A percentile compares a stretch with the other conserved stretches of the same genome.
phyloP scores from a whole-genome alignment of 2,888 invertebrate species.

The Chydorus sphaericus region DNA sequence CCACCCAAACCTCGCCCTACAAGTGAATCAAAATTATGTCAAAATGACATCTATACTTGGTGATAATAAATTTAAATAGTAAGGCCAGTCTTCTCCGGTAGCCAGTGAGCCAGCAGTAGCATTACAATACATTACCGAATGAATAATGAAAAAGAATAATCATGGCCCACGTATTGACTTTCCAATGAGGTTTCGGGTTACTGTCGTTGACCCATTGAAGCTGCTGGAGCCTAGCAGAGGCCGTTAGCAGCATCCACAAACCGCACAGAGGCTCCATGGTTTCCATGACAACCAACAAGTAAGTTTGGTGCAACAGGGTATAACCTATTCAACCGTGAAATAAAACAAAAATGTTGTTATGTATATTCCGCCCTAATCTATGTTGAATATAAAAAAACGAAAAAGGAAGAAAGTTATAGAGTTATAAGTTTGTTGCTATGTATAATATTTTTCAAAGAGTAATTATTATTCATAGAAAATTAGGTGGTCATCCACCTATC shows the following conservation, averaged over 20 bases:
- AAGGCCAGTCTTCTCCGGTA: no score
- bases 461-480: no score
- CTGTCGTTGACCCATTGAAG: neutral
- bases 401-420: no score
- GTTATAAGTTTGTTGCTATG: no score
- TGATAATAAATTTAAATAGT: neutral
- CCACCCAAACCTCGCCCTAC: slow-evolving; percentile 9
- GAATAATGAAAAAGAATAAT: slow-evolving; percentile 11
- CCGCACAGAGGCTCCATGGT: slow-evolving; percentile 5
- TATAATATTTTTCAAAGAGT: no score
- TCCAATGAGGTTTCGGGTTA: neutral
- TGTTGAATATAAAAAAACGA: neutral
- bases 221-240: neutral
- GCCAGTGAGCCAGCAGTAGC: neutral
- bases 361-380: neutral
- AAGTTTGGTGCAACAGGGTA: slow-evolving; percentile 1
- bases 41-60: no score
- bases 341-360: neutral
- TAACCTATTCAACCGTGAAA: neutral
- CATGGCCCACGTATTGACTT: slow-evolving; percentile 12
- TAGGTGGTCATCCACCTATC: no score
- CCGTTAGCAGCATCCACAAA: slow-evolving; percentile 12
- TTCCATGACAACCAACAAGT: slow-evolving; percentile 7
- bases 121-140: neutral
- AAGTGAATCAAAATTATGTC: neutral